A percentile compares a stretch with the other conserved stretches of the same genome.
Conservation (phyloP, 2,888 invertebrate species). For the Ectobius pallidus region DNA sequence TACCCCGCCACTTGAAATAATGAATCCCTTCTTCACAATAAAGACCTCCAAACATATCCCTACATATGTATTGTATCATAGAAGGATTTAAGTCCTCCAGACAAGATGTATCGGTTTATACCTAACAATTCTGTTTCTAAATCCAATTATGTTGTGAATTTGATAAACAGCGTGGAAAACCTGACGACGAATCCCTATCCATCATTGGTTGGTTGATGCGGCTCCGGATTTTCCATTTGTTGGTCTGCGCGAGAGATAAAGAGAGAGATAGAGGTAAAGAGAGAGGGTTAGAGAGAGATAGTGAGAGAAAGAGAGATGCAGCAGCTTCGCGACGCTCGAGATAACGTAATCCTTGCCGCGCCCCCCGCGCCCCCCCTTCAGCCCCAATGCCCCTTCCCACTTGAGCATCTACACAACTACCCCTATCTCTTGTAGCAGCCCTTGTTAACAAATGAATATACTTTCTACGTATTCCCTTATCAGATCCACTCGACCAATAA, state of each 20-base stretch:
- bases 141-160: conserved; percentile 36
- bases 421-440: background rate
- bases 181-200: conserved; percentile 15
- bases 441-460: background rate
- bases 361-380: too few relatives aligned
- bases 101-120: background rate
- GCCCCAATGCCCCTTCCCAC: too few relatives aligned
- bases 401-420: too few relatives aligned
- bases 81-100: background rate
- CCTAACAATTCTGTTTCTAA: conserved; percentile 34
- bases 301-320: background rate
- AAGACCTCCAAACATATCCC: background rate
- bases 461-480: too few relatives aligned
- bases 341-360: conserved; percentile 28
- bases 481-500: too few relatives aligned
- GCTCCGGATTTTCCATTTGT: conserved; percentile 25
- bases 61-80: background rate
- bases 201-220: conserved; percentile 30
- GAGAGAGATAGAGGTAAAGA: too few relatives aligned
- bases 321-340: conserved; percentile 27
- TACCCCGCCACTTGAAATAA: too few relatives aligned
- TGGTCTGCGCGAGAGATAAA: conserved; percentile 1
- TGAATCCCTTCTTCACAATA: too few relatives aligned
- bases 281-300: too few relatives aligned
- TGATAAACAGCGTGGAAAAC: conserved; percentile 27